These are phyloP conservation scores for Venturia canescens DNA, from an alignment of 1,140 invertebrate species.

Conservation along the genomic window DNA sequence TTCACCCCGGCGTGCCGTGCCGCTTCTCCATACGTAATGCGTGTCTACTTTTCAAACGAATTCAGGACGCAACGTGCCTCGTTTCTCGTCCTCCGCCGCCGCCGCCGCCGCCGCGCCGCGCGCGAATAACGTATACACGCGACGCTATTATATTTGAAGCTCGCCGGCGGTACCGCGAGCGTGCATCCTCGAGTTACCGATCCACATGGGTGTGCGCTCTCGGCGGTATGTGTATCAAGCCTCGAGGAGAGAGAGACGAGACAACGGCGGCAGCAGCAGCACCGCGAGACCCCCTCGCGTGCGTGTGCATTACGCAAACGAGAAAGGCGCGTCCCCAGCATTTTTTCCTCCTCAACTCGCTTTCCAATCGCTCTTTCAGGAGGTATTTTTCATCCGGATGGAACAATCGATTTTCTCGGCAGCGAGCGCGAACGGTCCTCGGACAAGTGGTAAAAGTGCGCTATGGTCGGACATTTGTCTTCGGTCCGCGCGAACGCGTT, in stretches of 20 bases:
- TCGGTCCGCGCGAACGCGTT: not conserved
- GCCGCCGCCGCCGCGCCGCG: too few relatives aligned
- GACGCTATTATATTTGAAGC: not conserved
- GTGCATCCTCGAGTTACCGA: too few relatives aligned
- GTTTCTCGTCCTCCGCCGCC: not conserved
- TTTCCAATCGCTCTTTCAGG: not conserved
- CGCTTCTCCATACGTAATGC: conserved; percentile 50
- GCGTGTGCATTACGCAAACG: conserved; percentile 45
- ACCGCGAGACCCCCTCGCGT: not conserved
- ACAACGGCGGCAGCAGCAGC: not conserved
- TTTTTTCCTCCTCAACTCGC: conserved; percentile 1
- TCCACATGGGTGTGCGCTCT: not conserved
- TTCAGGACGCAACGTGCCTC: conserved; percentile 41
- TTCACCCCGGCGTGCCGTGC: not conserved
- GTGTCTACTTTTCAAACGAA: conserved; percentile 28
- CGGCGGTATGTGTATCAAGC: conserved; percentile 23
- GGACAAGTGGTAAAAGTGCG: conserved; percentile 41
- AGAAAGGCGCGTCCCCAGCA: conserved; percentile 40
- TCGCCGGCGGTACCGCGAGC: too few relatives aligned
- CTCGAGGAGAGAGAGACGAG: too few relatives aligned
- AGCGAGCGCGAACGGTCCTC: too few relatives aligned
- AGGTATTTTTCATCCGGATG: too few relatives aligned
- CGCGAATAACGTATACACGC: too few relatives aligned
- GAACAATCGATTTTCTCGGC: not conserved
- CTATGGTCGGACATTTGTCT: conserved; percentile 19